Evolutionary conservation across 2,113 vertebrate genomes (phyloP).

Genomic region (Spilogale gracilis): DNA sequence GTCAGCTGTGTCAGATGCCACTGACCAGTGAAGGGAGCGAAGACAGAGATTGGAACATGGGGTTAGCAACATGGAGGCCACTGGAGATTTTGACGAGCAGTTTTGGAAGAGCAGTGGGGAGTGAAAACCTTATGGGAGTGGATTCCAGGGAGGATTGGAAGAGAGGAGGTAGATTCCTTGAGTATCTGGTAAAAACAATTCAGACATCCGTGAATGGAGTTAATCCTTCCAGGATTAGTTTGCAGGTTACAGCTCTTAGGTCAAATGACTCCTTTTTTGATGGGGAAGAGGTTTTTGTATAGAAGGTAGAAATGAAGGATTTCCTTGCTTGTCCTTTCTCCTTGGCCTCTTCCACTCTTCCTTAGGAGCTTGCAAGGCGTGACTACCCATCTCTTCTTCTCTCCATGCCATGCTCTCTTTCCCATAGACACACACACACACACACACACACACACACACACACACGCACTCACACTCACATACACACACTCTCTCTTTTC

Average conservation of each 20-base stretch:
- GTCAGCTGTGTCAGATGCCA: background rate
- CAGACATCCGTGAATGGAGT: background rate
- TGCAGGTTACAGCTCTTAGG: background rate
- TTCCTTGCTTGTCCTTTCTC: background rate
- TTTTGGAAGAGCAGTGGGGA: background rate
- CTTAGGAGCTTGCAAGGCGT: background rate
- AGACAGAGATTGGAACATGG: background rate
- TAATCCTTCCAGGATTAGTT: background rate
- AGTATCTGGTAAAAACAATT: background rate
- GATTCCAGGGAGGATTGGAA: background rate
- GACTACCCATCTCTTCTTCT: background rate
- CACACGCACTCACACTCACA: background rate
- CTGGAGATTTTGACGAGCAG: background rate
- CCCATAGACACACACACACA: rapidly evolving
- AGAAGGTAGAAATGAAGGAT: too few species aligned
- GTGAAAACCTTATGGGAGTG: background rate
- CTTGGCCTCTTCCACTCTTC: rapidly evolving
- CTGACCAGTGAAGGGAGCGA: background rate
- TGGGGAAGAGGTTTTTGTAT: background rate
- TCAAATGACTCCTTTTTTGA: background rate
- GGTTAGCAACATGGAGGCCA: background rate
- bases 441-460: rapidly evolving
- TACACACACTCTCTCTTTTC: background rate
- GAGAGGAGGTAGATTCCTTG: background rate
- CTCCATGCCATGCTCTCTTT: rapidly evolving